Evolutionary conservation across 23 tunicate species (phyloP).

Genomic region (Halocynthia roretzi): DNA sequence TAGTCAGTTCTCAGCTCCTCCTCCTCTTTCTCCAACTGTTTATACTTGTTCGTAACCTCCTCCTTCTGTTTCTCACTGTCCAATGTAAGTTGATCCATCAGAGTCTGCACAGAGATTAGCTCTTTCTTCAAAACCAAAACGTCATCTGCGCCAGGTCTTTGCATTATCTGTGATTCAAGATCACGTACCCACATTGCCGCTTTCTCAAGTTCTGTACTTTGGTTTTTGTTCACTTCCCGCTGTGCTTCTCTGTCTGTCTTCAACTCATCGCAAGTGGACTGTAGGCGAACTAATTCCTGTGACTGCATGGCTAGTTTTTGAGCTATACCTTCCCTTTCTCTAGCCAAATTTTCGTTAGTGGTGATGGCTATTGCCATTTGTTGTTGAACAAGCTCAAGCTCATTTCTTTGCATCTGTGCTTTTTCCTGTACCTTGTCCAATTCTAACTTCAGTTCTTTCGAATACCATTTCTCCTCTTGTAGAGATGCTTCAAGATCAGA

Average conservation of each 20-base stretch:
- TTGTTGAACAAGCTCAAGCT: conserved; percentile 35
- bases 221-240: conserved; percentile 48
- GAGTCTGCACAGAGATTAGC: conserved; percentile 79
- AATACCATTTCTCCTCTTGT: conserved; percentile 85
- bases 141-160: conserved; percentile 93
- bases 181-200: conserved; percentile 90
- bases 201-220: conserved; percentile 72
- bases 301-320: conserved; percentile 45
- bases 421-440: conserved; percentile 34
- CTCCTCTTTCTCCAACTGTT: conserved; percentile 17
- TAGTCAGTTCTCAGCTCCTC: background rate
- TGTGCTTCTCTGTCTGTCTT: conserved; percentile 36
- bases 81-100: conserved; percentile 74
- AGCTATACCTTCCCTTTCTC: conserved; percentile 51
- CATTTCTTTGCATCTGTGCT: conserved; percentile 18
- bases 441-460: conserved; percentile 72
- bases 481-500: conserved; percentile 50
- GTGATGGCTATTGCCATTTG: conserved; percentile 59
- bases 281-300: conserved; percentile 33
- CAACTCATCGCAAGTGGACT: conserved; percentile 41
- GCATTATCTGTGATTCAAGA: conserved; percentile 84
- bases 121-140: conserved; percentile 90
- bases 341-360: conserved; percentile 79
- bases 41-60: conserved; percentile 7
- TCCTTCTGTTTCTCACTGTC: conserved; percentile 64